Evolutionary conservation across 2,113 vertebrate genomes (phyloP).

Genomic region (Peromyscus leucopus): DNA sequence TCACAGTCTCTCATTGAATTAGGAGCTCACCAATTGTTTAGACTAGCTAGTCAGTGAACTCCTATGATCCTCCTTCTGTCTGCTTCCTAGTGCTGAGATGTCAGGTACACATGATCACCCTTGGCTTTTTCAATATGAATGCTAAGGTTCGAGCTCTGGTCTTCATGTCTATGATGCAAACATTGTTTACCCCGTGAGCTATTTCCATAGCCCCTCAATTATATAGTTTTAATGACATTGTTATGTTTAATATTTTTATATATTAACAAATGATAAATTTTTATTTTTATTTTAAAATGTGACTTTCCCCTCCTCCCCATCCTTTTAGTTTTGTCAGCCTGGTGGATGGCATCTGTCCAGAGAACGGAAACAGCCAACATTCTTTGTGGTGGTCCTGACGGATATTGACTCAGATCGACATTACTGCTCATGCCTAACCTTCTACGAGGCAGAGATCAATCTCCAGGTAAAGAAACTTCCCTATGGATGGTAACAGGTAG

Average conservation of each 20-base stretch:
- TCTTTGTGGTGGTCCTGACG: slow-evolving; percentile 98
- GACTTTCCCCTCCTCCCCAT: not conserved
- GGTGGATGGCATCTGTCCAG: slow-evolving; percentile 96
- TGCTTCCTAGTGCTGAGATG: not conserved
- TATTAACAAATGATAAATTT: slow-evolving; percentile 54
- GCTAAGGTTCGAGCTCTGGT: not conserved
- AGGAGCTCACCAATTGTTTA: not conserved
- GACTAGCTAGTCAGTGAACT: not conserved
- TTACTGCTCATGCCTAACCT: slow-evolving; percentile 98
- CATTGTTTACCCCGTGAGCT: not conserved
- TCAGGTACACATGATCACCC: not conserved
- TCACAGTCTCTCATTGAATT: not conserved
- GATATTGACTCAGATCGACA: slow-evolving; percentile 98
- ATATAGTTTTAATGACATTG: not conserved
- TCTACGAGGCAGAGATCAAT: slow-evolving; percentile 98
- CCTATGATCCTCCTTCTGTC: not conserved
- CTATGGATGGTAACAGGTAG: not conserved
- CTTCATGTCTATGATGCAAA: not conserved
- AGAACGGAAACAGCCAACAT: slow-evolving; percentile 95
- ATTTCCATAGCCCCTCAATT: not conserved
- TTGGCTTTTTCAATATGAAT: not conserved
- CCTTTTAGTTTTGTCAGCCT: slow-evolving; percentile 96
- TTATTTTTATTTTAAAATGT: slow-evolving; percentile 59
- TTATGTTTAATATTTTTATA: slow-evolving; percentile 23
- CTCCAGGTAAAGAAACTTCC: slow-evolving; percentile 91